phyloP scores from a whole-genome alignment of 2,797 vertebrate species.

The Urosaurus nigricauda region DNA sequence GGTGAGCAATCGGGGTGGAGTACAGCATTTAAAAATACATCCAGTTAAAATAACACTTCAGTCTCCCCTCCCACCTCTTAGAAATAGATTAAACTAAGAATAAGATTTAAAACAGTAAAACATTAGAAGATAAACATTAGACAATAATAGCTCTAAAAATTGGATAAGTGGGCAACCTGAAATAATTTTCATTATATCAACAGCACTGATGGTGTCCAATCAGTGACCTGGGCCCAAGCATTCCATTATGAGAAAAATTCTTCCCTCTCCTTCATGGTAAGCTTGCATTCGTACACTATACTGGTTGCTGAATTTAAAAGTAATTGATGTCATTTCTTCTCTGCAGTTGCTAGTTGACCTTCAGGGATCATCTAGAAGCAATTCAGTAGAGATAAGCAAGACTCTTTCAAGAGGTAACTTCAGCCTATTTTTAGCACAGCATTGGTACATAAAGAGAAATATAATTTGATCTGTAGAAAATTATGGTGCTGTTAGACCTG shows the following conservation, averaged over 20 bases:
- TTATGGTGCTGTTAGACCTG: neutral
- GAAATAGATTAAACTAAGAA: too few species aligned
- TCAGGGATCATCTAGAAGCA: neutral
- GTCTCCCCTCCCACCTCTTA: too few species aligned
- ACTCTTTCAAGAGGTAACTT: neutral
- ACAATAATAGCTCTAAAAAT: too few species aligned
- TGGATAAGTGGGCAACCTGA: too few species aligned
- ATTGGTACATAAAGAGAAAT: neutral
- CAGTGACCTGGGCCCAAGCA: neutral
- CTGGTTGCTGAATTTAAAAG: neutral
- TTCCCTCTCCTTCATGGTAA: neutral
- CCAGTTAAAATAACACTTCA: too few species aligned
- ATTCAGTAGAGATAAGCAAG: neutral
- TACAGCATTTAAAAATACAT: too few species aligned
- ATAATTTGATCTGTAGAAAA: neutral
- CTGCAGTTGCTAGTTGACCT: neutral
- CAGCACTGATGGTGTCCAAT: neutral
- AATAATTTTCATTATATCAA: neutral
- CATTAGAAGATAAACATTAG: too few species aligned
- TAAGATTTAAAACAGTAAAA: too few species aligned
- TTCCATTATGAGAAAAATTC: neutral
- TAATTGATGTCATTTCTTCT: neutral
- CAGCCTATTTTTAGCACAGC: neutral
- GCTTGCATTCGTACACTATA: neutral
- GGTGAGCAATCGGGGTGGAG: too few species aligned